phyloP scores from a whole-genome alignment of 2,888 invertebrate genomes.

The Volucella zonaria region DNA sequence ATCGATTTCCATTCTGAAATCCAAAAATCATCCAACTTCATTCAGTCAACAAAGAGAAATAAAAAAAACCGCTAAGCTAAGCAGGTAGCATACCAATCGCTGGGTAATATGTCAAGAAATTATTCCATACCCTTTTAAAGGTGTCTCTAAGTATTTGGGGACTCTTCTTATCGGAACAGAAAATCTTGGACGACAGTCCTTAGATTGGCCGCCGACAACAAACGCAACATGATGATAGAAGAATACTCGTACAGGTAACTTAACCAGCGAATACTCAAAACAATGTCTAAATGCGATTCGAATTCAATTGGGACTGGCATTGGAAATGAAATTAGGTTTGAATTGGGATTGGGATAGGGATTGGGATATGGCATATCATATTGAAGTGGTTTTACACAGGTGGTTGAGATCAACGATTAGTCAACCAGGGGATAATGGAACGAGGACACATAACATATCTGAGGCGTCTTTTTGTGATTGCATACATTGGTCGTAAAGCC shows the following conservation, averaged over 20 bases:
- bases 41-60: conserved; percentile 30
- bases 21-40: conserved; percentile 52
- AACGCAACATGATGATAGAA: conserved; percentile 44
- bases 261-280: conserved; percentile 41
- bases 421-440: conserved; percentile 58
- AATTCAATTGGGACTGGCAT: conserved; percentile 51
- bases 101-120: conserved; percentile 71
- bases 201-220: conserved; percentile 46
- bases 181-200: conserved; percentile 58
- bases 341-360: not conserved
- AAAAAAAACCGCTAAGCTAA: conserved; percentile 12
- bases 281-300: conserved; percentile 65
- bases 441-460: conserved; percentile 20
- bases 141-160: conserved; percentile 73
- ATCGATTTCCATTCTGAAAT: conserved; percentile 68
- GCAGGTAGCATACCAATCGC: conserved; percentile 55
- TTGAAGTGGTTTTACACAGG: conserved; percentile 69
- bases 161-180: conserved; percentile 54
- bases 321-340: too few relatives aligned
- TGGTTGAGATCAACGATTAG: conserved; percentile 71
- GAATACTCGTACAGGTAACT: conserved; percentile 46
- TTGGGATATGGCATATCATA: conserved; percentile 62
- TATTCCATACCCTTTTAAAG: conserved; percentile 71
- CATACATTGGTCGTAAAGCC: conserved; percentile 53
- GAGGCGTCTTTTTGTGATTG: conserved; percentile 22